Evolutionary conservation across 1,140 invertebrate genomes (phyloP), one percentile per base, ranked within the genome.

Genomic region (Globodera rostochiensis): DNA sequence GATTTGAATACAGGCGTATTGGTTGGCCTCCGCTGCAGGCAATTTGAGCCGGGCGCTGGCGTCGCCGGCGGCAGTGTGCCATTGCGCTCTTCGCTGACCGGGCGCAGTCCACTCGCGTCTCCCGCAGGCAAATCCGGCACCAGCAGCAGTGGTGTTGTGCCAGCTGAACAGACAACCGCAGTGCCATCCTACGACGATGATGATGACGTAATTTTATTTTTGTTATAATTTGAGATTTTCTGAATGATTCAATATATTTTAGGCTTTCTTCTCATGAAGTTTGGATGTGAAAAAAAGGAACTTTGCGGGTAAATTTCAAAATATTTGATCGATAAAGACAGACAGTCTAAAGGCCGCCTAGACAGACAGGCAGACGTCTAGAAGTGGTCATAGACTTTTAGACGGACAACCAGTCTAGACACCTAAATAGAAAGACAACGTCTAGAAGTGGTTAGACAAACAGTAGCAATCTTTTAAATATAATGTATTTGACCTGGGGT

Each of bases 181-280:
- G 25, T 47, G 69, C 69, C 69, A 36, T 71, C 69, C 6, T 71
- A 71, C n/a, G 69, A 71, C 69, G 69, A 71, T 21, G 69, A 71
- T 19, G 69, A 71, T 71, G 69, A 71, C 69, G 69, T 71, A 47
- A 36, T 13, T 66, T 64, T 4, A 47, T 4, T 6, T 60, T 19
- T 19, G 5, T 64, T 15, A 64, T 64, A 1, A 53, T 64, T 64
- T 19, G 36, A 6, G 25, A 7, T 47, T 47, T 6, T 15, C 11
- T 71, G 25, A 15, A 71, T 47, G n/a, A 36, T 47, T 8, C 11
- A 19, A 71, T 11, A 36, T 71, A 45, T 36, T 71, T 71, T 19
- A 71, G 69, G 69, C 69, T 15, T 71, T 71, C 25, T 71, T 71
- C 69, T 71, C 69, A 6, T 71, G 69, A 71, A 71, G 60, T 64